Base-by-base conservation (phyloP, 2,113 vertebrate species). In the Emydura subglobosa region DNA sequence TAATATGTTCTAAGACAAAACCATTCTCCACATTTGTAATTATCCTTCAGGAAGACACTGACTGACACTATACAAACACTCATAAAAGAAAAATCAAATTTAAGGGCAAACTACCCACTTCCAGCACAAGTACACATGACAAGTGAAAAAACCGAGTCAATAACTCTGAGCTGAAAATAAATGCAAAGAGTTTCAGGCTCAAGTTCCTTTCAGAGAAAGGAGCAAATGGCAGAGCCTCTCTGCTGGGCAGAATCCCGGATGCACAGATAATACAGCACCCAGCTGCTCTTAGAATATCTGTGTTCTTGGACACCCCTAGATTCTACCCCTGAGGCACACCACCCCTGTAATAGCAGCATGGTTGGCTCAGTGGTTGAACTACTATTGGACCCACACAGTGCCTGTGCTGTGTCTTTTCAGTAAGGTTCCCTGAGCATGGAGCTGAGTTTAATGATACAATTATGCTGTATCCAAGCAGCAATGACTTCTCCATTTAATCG, bases 31-130 rank as follows among this genome's bases (percentile, higher is more conserved):
- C 17, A 19, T 54, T 27, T 79, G 53, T 11, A 82, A 54, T 90
- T 82, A 86, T 53, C 39, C 42, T 89, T 88, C 53, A 79, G 89
- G 47, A 61, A 82, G 59, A 82, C 5, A 0, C 8, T 76, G 42
- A 44, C 47, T 47, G 27, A 78, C 25, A 90, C 34, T 24, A 10
- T 91, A 50, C 34, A 54, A 89, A 79, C 47, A 59, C 19, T 85
- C 2, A 74, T 5, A 72, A 79, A 92, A 1, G 49, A 16, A 86
- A 90, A 93, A 89, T 91, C 17, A 22, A 91, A 92, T 86, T 80
- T 68, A 47, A 86, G 25, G 57, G 4, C 61, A 86, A 86, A 51
- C 27, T 74, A 86, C 4, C 17, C 12, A 22, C 22, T 4, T 82
- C 54, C 39, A 85, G 74, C 3, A 92, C 42, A 72, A 72, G 39